Percentiles rank a stretch among this genome's conserved stretches.
phyloP scores from a whole-genome alignment of 2,113 vertebrate genomes.

The Candoia aspera region DNA sequence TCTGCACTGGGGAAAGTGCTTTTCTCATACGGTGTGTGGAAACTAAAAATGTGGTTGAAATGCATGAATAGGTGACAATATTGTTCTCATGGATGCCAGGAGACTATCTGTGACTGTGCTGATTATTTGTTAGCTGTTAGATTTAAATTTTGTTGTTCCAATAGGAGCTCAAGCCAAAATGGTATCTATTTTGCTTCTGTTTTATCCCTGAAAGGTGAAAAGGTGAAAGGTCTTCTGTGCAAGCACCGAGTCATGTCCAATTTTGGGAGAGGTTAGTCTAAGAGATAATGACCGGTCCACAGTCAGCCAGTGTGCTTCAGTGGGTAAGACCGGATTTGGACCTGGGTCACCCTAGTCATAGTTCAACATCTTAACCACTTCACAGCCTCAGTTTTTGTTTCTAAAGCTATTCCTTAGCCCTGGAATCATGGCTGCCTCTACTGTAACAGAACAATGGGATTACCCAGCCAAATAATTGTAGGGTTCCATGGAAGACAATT shows the following conservation, averaged over 20 bases:
- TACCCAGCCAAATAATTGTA: not conserved
- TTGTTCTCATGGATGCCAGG: not conserved
- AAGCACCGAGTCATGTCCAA: too few species aligned
- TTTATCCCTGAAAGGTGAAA: too few species aligned
- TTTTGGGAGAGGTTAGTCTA: not conserved
- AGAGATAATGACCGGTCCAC: not conserved
- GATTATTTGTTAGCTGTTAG: not conserved
- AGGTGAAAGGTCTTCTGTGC: too few species aligned
- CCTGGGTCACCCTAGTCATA: not conserved
- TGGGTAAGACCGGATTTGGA: not conserved
- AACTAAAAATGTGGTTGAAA: not conserved
- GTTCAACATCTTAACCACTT: not conserved
- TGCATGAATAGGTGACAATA: not conserved
- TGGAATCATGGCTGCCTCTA: not conserved
- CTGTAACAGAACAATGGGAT: not conserved
- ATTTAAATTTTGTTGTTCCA: not conserved
- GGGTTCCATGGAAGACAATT: not conserved
- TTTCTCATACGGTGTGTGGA: not conserved
- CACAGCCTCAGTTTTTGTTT: not conserved
- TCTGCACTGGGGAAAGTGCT: not conserved
- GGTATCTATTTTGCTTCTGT: not conserved
- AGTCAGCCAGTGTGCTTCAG: not conserved
- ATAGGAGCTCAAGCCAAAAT: not conserved
- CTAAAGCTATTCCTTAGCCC: not conserved
- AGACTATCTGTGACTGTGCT: not conserved